Evolutionary conservation across 2,888 invertebrate species (phyloP), one percentile per base, ranked within the genome.

Genomic region (Heliconius aoede): DNA sequence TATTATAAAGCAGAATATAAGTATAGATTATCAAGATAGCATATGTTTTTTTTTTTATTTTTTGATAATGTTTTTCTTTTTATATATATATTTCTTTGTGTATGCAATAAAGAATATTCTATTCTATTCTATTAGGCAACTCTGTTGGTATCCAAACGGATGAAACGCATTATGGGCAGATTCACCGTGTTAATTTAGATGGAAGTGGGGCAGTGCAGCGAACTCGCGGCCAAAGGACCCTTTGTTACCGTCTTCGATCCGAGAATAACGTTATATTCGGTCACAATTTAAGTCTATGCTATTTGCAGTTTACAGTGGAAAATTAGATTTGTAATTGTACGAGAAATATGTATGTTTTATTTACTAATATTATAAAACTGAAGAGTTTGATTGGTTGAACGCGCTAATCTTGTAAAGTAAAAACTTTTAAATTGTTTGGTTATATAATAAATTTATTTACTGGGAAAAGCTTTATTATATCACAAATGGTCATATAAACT

Each of bases 181-280:
- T 84, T 84, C 85, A 82, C 83, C 83, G 80, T 81, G 84, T 85
- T 86, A 84, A 87, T 86, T 85, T 85, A 83, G 82, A 84, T 83
- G 82, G 84, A 88, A 87, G 82, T 86, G 80, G 87, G 85, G 78
- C 86, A 84, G 85, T 82, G 82, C 84, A 81, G 78, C 79, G 84
- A 82, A 80, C 78, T 77, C 76, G 67, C 74, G 77, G 74, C 77
- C 77, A 80, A 71, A 77, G 73, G 69, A 64, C 60, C 67, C 72
- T 74, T 78, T 74, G 78, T 80, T 72, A 61, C 51, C 77, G 65
- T 74, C 78, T 78, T 67, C 55, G 69, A 32, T 71, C 73, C 36
- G 55, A 58, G 62, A 68, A 68, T 67, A 62, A 21, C 71, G 71
- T 64, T 71, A 64, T 73, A 64, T 73, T 78, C 46, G 28, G 74